Conservation (phyloP, 2,888 invertebrate species). For the Melinaea marsaeus region DNA sequence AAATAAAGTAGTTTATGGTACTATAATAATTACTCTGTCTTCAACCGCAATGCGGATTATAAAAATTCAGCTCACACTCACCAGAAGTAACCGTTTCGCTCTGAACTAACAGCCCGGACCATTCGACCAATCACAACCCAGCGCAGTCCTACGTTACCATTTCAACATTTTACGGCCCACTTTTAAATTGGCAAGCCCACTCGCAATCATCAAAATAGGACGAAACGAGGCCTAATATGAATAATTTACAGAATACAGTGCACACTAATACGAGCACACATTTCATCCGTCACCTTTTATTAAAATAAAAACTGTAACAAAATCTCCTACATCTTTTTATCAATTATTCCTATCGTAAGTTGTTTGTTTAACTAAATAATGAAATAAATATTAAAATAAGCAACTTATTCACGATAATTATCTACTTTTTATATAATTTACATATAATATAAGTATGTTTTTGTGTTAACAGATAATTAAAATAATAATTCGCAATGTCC, state of each 20-base stretch:
- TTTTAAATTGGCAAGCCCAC: conserved; percentile 28
- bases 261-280: background rate
- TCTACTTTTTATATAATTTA: no score
- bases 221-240: conserved; percentile 25
- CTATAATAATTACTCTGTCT: background rate
- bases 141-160: conserved; percentile 30
- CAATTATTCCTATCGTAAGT: no score
- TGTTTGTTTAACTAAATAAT: no score
- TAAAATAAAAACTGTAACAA: no score
- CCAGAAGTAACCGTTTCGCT: conserved; percentile 6
- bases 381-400: no score
- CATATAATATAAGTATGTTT: no score
- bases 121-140: conserved; percentile 29
- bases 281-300: background rate
- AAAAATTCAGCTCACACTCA: background rate
- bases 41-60: conserved; percentile 4
- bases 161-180: conserved; percentile 26
- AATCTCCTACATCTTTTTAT: no score
- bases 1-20: no score
- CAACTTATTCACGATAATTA: no score
- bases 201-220: conserved; percentile 26
- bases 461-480: no score
- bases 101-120: conserved; percentile 7
- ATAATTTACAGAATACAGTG: background rate
- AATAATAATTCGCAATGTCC: conserved; percentile 6